Evolutionary conservation across 1,140 invertebrate genomes (phyloP).

Genomic region (Panulirus ornatus): DNA sequence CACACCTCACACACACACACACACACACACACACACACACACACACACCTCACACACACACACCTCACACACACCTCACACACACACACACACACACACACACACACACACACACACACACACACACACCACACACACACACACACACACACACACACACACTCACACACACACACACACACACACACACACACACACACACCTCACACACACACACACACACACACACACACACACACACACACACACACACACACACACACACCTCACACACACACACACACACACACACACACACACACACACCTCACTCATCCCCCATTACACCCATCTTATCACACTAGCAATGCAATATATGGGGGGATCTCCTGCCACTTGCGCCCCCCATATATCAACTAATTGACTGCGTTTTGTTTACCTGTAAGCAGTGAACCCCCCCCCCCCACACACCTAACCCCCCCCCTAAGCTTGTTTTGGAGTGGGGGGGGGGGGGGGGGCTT

Average conservation of each 20-base stretch:
- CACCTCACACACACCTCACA: background rate
- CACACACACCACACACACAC: background rate
- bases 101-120: no score
- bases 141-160: background rate
- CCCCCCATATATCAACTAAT: no score
- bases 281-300: no score
- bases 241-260: no score
- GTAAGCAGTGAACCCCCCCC: no score
- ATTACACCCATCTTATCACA: background rate
- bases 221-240: background rate
- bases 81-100: background rate
- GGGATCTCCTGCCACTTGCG: no score
- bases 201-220: background rate
- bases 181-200: background rate
- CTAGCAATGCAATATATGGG: background rate
- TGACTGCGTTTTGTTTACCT: no score
- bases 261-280: no score
- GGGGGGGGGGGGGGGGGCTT: no score
- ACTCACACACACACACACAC: background rate
- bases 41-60: background rate
- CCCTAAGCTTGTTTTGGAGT: no score
- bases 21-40: slow-evolving; percentile 20
- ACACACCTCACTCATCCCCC: no score
- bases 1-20: background rate
- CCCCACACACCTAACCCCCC: no score